phyloP scores from a whole-genome alignment of 2,113 vertebrate genomes.

The Myrmecobius fasciatus region DNA sequence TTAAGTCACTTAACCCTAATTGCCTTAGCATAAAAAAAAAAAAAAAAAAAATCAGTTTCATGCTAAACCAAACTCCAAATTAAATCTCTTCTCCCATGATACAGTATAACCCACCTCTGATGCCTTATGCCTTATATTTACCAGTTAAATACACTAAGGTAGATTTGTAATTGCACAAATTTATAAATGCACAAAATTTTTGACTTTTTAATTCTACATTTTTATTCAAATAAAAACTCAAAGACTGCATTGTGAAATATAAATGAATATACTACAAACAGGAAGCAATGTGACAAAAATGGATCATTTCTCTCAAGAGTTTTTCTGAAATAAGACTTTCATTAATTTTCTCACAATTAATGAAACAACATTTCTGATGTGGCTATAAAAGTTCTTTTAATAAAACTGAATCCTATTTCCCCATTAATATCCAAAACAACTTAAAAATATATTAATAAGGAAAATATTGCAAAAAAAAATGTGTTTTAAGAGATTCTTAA shows the following conservation, averaged over 20 bases:
- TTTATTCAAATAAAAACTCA: neutral
- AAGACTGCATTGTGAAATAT: neutral
- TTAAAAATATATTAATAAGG: neutral
- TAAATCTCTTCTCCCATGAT: neutral
- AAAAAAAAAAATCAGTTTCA: neutral
- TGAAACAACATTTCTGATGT: neutral
- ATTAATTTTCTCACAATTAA: neutral
- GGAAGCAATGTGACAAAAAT: neutral
- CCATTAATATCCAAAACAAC: neutral
- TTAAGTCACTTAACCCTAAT: too few relatives aligned
- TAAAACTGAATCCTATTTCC: neutral
- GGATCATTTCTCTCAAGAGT: neutral
- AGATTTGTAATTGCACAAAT: neutral
- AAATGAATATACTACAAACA: neutral
- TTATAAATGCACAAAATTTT: neutral
- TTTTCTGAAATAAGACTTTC: neutral
- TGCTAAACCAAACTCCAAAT: constrained; percentile 22
- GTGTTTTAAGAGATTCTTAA: neutral
- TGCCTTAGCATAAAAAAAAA: too few relatives aligned
- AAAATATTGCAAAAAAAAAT: neutral
- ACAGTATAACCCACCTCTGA: neutral
- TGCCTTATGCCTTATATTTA: neutral
- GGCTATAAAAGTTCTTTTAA: neutral
- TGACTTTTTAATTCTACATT: neutral
- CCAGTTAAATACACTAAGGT: neutral